A percentile compares a stretch with the other conserved stretches of the same genome.
phyloP scores from a whole-genome alignment of 1,140 invertebrate genomes.

The Rhagoletis zephyria region DNA sequence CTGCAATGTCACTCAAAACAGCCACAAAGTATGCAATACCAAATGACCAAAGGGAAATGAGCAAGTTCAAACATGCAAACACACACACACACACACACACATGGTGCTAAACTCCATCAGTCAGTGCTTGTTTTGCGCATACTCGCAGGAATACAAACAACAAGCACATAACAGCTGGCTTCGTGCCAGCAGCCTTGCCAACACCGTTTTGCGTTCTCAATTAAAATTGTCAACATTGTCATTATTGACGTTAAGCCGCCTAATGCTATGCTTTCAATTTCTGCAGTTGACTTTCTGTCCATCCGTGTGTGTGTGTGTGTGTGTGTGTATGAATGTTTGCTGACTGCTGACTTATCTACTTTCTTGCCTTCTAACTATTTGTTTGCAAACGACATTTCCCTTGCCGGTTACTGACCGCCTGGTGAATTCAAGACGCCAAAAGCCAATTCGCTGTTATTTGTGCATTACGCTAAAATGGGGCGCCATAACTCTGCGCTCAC shows the following conservation, averaged over 20 bases:
- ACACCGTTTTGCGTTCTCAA: slow-evolving; percentile 39
- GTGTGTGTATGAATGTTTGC: not conserved
- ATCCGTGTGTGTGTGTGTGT: not conserved
- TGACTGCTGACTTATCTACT: not conserved
- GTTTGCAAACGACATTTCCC: not conserved
- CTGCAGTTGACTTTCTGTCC: slow-evolving; percentile 12
- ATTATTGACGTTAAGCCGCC: slow-evolving; percentile 47
- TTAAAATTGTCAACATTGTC: slow-evolving; percentile 50
- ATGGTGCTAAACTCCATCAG: not conserved
- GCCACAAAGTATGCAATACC: slow-evolving; percentile 35
- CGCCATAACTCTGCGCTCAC: not conserved
- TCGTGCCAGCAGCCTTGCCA: slow-evolving; percentile 30
- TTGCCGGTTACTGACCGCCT: not conserved
- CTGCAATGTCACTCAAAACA: slow-evolving; percentile 18
- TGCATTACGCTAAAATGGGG: not conserved
- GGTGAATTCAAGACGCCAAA: not conserved
- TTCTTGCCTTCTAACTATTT: not conserved
- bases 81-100: not conserved
- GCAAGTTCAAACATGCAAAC: not conserved
- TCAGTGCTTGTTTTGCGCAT: not conserved
- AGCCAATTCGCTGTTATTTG: not conserved
- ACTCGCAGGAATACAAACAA: slow-evolving; percentile 9
- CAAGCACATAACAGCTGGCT: not conserved
- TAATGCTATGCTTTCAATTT: slow-evolving; percentile 48
- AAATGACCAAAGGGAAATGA: slow-evolving; percentile 41